phyloP scores from a whole-genome alignment of 2,113 vertebrate species.

The Poeciliopsis occidentalis region DNA sequence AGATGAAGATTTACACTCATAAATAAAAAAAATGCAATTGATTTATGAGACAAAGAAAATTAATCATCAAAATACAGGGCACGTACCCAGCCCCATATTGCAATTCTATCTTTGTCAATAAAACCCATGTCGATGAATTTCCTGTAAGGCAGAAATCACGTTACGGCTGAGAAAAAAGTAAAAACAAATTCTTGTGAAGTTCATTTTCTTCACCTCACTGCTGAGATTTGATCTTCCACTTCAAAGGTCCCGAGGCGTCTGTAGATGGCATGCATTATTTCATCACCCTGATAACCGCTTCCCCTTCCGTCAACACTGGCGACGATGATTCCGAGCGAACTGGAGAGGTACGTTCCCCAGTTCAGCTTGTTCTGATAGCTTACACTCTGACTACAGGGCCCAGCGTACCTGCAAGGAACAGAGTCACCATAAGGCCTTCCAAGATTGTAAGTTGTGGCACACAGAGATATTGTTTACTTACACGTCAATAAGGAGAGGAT shows the following conservation, averaged over 20 bases:
- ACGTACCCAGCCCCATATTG: conserved; percentile 99
- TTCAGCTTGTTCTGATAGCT: conserved; percentile 82
- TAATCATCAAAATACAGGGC: background rate
- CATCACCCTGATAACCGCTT: conserved; percentile 96
- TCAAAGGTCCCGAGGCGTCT: conserved; percentile 90
- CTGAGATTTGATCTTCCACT: conserved; percentile 94
- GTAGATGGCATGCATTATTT: conserved; percentile 92
- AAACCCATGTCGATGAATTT: conserved; percentile 91
- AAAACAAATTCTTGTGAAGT: background rate
- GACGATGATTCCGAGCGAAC: conserved; percentile 88
- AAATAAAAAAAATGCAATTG: background rate
- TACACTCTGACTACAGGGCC: conserved; percentile 93
- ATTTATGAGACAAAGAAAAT: background rate
- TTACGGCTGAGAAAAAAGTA: background rate
- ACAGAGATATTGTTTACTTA: conserved; percentile 79
- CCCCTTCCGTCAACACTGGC: conserved; percentile 97
- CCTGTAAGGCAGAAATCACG: conserved; percentile 64
- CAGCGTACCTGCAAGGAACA: conserved; percentile 86
- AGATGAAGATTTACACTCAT: conserved; percentile 9
- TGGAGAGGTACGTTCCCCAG: conserved; percentile 95
- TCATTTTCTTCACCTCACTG: conserved; percentile 82
- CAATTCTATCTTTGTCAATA: conserved; percentile 89
- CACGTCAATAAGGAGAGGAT: conserved; percentile 95
- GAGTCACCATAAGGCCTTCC: background rate
- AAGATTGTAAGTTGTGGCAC: background rate